These are phyloP conservation scores for Lithosia quadra DNA, from an alignment of 2,888 invertebrate species.

Conservation along the genomic window DNA sequence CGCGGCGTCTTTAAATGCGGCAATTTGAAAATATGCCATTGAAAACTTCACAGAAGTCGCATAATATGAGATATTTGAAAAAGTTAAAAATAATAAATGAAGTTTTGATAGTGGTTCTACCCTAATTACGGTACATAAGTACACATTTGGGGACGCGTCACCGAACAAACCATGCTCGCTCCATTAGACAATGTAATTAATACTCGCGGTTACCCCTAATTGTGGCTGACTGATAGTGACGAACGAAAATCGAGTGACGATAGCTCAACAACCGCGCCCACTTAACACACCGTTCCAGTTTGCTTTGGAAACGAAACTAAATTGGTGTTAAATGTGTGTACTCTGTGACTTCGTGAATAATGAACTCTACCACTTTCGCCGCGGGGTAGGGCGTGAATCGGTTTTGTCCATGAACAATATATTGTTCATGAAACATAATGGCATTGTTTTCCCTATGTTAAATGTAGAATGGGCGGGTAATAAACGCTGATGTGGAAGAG, in stretches of 20 bases:
- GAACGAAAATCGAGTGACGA: conserved; percentile 69
- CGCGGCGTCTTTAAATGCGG: not conserved
- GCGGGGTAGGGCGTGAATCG: conserved; percentile 56
- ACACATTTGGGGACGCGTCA: conserved; percentile 68
- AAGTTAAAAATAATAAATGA: conserved; percentile 46
- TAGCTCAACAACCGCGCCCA: conserved; percentile 76
- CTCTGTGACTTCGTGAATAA: conserved; percentile 71
- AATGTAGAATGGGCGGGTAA: conserved; percentile 52
- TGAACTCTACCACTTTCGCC: conserved; percentile 60
- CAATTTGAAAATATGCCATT: not conserved
- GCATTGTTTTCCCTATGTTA: conserved; percentile 70
- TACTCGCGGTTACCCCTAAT: conserved; percentile 81
- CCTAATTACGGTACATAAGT: conserved; percentile 62
- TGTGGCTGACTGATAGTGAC: conserved; percentile 76
- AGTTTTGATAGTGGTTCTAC: conserved; percentile 51
- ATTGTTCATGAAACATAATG: conserved; percentile 71
- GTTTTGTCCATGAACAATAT: conserved; percentile 65
- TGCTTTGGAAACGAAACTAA: conserved; percentile 66
- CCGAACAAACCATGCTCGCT: conserved; percentile 71
- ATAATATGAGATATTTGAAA: conserved; percentile 22
- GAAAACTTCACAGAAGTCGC: conserved; percentile 15
- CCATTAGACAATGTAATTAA: conserved; percentile 86
- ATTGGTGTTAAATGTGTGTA: conserved; percentile 65
- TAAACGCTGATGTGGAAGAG: conserved; percentile 39
- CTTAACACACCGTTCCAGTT: conserved; percentile 56